Conservation (phyloP, 2,888 invertebrate species). For the Leptopilina myrica region DNA sequence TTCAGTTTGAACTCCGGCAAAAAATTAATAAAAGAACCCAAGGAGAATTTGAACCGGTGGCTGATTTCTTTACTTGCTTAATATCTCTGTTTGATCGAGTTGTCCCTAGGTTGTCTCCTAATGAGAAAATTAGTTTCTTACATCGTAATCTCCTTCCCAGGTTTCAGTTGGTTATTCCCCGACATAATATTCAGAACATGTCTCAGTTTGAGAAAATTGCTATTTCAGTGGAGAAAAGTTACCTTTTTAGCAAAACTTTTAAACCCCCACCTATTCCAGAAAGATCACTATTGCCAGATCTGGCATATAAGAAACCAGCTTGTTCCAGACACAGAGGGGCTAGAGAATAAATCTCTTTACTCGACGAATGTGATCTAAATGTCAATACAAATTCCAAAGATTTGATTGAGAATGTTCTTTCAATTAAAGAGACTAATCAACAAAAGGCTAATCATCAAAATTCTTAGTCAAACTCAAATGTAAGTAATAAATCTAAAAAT, state of each 20-base stretch:
- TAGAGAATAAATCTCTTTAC: not conserved
- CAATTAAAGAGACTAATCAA: not conserved
- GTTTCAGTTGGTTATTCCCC: not conserved
- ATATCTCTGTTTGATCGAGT: not conserved
- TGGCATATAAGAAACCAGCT: not conserved
- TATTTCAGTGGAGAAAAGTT: not conserved
- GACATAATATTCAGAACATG: not conserved
- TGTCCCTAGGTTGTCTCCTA: not conserved
- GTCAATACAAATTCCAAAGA: not conserved
- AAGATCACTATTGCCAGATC: not conserved
- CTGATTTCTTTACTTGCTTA: slow-evolving; percentile 3
- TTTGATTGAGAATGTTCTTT: not conserved
- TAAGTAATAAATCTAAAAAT: not conserved
- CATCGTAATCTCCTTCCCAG: not conserved
- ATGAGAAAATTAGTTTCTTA: slow-evolving; percentile 12
- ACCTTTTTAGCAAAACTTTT: not conserved
- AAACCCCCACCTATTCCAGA: not conserved
- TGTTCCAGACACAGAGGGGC: not conserved
- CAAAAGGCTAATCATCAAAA: not conserved
- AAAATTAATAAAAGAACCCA: not conserved
- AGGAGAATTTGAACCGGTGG: not conserved
- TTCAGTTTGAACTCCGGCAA: not conserved
- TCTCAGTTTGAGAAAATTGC: not conserved
- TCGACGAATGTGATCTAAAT: not conserved
- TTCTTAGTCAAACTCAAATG: not conserved